Evolutionary conservation across 2,888 invertebrate genomes (phyloP).

Genomic region (Halocaridina rubra): DNA sequence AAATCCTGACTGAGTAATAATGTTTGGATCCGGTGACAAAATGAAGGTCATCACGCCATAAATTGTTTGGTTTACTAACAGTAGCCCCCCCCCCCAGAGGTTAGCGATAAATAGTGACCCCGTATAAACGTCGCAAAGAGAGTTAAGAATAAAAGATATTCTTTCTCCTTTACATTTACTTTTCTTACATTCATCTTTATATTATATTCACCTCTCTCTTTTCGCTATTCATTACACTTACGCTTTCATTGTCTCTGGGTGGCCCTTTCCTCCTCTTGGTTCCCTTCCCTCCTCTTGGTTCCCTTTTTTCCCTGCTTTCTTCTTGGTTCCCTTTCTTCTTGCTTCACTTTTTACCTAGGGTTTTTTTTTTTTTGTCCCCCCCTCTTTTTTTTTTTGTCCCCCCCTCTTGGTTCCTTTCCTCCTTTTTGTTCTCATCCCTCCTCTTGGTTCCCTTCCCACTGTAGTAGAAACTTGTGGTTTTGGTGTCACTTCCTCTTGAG

Average conservation of each 20-base stretch:
- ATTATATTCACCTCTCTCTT: background rate
- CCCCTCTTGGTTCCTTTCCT: background rate
- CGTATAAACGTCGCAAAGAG: too few relatives aligned
- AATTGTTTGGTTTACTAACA: too few relatives aligned
- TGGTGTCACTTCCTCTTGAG: too few relatives aligned
- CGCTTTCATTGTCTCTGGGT: background rate
- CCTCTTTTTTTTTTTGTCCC: background rate
- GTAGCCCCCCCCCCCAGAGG: too few relatives aligned
- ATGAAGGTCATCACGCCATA: too few relatives aligned
- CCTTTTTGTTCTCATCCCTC: background rate
- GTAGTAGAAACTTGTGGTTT: too few relatives aligned
- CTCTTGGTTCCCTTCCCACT: background rate
- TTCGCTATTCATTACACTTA: background rate
- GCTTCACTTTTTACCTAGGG: too few relatives aligned
- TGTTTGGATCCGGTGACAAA: too few relatives aligned
- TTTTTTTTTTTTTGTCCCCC: background rate
- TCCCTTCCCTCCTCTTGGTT: background rate
- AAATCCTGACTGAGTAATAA: too few relatives aligned
- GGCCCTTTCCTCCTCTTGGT: background rate
- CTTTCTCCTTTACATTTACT: background rate
- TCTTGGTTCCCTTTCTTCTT: background rate
- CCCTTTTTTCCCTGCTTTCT: background rate
- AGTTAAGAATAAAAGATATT: too few relatives aligned
- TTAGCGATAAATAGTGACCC: too few relatives aligned
- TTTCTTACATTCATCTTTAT: background rate